Base-by-base conservation (phyloP, 2,113 vertebrate genomes). In the Egretta garzetta region DNA sequence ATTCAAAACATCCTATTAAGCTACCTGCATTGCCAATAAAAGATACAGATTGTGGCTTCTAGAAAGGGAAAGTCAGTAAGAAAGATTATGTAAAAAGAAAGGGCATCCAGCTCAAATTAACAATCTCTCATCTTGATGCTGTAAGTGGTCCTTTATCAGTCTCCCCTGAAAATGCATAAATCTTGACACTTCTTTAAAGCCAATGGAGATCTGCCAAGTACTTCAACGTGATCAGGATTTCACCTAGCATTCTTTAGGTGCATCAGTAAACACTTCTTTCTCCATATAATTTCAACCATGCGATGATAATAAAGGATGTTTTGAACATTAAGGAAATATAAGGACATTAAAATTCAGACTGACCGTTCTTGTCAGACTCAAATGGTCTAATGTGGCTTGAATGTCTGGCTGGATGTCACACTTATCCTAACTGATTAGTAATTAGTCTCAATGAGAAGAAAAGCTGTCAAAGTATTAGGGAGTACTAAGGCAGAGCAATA, bases 331-430 rank as follows among this genome's bases (percentile, higher is more conserved):
- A 79, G 35, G 70, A 82, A 91, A 64, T 58, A 83, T 18, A 76
- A 90, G 16, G 26, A 63, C 39, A 96, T 82, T 94, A 87, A 95
- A 88, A 97, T 85, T 93, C 95, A 95, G 67, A 68, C 71, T 88
- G 52, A 77, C 62, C 32, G 41, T 84, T 91, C 82, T 68, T 82
- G 47, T 96, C 80, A 93, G 64, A 93, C 58, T 86, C 6, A 22
- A 96, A 71, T 58, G 35, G 45, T 82, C 50, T 85, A 92, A 94
- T 52, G 64, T 64, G 47, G 27, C 47, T 73, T 74, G 52, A 94
- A 63, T 80, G 77, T 80, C 76, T 93, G 53, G 39, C 94, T 88
- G 30, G 1, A 68, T 60, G 90, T 64, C 66, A 80, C 45, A 85
- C 17, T 87, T 92, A 53, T 14, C 33, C 27, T 87, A 86, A 80